Percentiles rank a stretch among this genome's conserved stretches.
phyloP scores from a whole-genome alignment of 2,888 invertebrate species.

The Melangyna quadrimaculata region DNA sequence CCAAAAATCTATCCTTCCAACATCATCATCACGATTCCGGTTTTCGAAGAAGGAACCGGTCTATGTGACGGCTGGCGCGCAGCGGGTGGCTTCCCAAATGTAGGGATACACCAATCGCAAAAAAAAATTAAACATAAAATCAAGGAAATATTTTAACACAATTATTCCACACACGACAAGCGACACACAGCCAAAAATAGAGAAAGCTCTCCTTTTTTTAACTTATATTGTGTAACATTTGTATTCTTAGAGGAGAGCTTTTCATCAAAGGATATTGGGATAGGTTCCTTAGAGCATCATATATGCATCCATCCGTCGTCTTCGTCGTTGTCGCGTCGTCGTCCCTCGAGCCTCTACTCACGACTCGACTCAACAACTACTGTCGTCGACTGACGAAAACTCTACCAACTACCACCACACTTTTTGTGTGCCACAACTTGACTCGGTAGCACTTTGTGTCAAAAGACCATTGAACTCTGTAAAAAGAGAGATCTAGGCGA shows the following conservation, averaged over 20 bases:
- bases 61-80: conserved; percentile 11
- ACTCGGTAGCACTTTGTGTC: conserved; percentile 77
- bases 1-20: conserved; percentile 21
- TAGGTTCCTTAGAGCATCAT: conserved; percentile 60
- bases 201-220: conserved; percentile 24
- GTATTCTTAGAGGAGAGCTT: conserved; percentile 48
- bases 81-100: background rate
- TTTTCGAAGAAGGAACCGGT: conserved; percentile 22
- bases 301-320: conserved; percentile 1
- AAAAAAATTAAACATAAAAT: background rate
- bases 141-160: conserved; percentile 21
- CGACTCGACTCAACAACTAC: conserved; percentile 1
- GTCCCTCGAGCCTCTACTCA: background rate
- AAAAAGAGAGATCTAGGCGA: background rate
- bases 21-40: too few species aligned
- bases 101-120: background rate
- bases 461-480: conserved; percentile 80
- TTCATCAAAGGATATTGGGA: conserved; percentile 59
- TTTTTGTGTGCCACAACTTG: conserved; percentile 74
- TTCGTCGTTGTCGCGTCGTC: too few species aligned
- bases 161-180: conserved; percentile 6
- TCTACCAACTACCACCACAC: conserved; percentile 1
- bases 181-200: conserved; percentile 26
- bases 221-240: conserved; percentile 62
- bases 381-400: background rate